phyloP scores from a whole-genome alignment of 2,797 vertebrate species.

The Euthynnus affinis region DNA sequence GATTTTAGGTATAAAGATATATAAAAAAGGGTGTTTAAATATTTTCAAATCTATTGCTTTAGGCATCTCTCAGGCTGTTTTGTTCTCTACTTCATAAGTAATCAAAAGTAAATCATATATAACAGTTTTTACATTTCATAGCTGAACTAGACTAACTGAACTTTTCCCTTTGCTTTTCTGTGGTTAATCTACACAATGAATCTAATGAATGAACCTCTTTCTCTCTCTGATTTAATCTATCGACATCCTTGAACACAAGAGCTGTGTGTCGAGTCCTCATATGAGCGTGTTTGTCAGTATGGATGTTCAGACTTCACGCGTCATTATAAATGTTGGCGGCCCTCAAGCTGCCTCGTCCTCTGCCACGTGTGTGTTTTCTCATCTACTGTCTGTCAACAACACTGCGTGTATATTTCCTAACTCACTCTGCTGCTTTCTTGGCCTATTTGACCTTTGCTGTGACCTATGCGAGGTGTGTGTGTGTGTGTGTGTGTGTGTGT shows the following conservation, averaged over 20 bases:
- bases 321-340: conserved; percentile 7
- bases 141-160: neutral
- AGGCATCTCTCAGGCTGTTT: neutral
- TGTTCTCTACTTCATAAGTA: neutral
- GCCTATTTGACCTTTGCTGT: conserved; percentile 70
- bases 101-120: neutral
- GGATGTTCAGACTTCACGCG: conserved; percentile 15
- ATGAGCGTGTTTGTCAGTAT: conserved; percentile 29
- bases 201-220: conserved; percentile 8
- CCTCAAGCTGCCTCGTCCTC: conserved; percentile 22
- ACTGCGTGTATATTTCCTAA: conserved; percentile 14
- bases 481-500: conserved; percentile 66
- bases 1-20: no score
- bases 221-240: conserved; percentile 27
- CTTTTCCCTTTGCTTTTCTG: neutral
- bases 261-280: conserved; percentile 47
- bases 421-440: conserved; percentile 57
- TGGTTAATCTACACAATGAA: conserved; percentile 12
- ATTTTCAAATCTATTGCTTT: neutral
- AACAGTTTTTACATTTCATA: neutral
- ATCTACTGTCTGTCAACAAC: conserved; percentile 18
- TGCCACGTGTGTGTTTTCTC: conserved; percentile 25
- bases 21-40: no score
- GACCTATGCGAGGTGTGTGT: conserved; percentile 66
- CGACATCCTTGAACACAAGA: conserved; percentile 63